Evolutionary conservation across 1,140 invertebrate genomes (phyloP), one percentile per base, ranked within the genome.

Genomic region (Achroia grisella): DNA sequence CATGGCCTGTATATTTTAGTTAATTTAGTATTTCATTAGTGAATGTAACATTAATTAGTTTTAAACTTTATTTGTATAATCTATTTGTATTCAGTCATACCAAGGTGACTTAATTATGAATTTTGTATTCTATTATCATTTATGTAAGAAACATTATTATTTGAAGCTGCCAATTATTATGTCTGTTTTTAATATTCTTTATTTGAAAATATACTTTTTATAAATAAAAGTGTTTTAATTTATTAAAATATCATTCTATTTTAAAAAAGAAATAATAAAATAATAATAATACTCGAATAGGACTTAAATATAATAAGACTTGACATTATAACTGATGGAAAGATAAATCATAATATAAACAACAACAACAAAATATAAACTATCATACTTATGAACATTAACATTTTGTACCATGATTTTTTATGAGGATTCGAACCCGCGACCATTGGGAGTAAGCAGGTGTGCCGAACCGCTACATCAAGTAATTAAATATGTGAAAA

Each of bases 161-260:
- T 72, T 71, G 48, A 66, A 69, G 74, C 68, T 72, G 72, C 71
- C 72, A 69, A 68, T 72, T 60, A 68, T 67, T 67, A 62, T 65
- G 39, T 66, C 63, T 70, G 64, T 73, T 74, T n/a, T 75, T 71
- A 27, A 71, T 76, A 68, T 69, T 67, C 64, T 73, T 80, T 75
- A 71, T 71, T 76, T 77, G 53, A 72, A 76, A 80, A 76, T 77
- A 76, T 71, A 77, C 69, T 75, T 76, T 77, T 74, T 39, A 34
- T 44, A 46, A 36, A 63, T 69, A 64, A 72, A 71, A 63, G 53
- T 52, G 36, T 49, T 36, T 51, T 56, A 33, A 28, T 60, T 67
- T n/a, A n/a, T 62, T 52, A 55, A 41, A 54, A 40, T n/a, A n/a
- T n/a, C n/a, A n/a, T n/a, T 29, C 45, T 41, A 11, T 53, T n/a